A percentile compares a stretch with the other conserved stretches of the same genome.
phyloP scores from a whole-genome alignment of 2,888 invertebrate species.

The Aquatica leii region DNA sequence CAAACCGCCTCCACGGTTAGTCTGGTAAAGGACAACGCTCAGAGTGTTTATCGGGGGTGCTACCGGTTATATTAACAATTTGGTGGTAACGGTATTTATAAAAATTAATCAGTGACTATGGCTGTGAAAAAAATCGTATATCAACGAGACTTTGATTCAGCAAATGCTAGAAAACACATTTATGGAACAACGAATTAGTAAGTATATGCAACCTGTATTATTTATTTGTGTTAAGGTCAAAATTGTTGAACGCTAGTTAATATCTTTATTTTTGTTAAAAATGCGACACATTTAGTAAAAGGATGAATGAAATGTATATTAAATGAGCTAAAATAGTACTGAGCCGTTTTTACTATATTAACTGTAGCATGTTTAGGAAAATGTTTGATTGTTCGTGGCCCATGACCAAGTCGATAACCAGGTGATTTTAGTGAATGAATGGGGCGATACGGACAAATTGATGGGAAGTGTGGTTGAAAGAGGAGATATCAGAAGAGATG shows the following conservation, averaged over 20 bases:
- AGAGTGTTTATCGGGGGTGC: slow-evolving; percentile 50
- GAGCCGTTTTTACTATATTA: background rate
- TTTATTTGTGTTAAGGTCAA: background rate
- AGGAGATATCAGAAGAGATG: slow-evolving; percentile 50
- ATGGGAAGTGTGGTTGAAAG: slow-evolving; percentile 49
- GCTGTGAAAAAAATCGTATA: slow-evolving; percentile 49
- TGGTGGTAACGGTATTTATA: slow-evolving; percentile 28
- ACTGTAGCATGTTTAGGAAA: slow-evolving; percentile 12
- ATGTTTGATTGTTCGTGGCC: slow-evolving; percentile 27
- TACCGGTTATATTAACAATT: slow-evolving; percentile 44
- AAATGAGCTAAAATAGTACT: background rate
- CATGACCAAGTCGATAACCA: slow-evolving; percentile 32
- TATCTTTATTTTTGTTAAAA: no score
- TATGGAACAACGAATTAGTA: slow-evolving; percentile 38
- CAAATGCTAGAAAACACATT: slow-evolving; percentile 22
- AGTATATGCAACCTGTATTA: slow-evolving; percentile 21
- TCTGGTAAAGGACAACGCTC: slow-evolving; percentile 54
- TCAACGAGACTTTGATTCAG: slow-evolving; percentile 30
- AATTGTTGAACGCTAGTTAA: background rate
- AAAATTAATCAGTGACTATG: slow-evolving; percentile 47
- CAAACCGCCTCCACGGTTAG: slow-evolving; percentile 58
- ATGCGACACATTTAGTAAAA: no score
- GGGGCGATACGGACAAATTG: slow-evolving; percentile 44
- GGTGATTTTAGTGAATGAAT: slow-evolving; percentile 53
- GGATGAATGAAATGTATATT: slow-evolving; percentile 6